Conservation (phyloP, 2,888 invertebrate genomes). For the Eumacrocentrus americanus region DNA sequence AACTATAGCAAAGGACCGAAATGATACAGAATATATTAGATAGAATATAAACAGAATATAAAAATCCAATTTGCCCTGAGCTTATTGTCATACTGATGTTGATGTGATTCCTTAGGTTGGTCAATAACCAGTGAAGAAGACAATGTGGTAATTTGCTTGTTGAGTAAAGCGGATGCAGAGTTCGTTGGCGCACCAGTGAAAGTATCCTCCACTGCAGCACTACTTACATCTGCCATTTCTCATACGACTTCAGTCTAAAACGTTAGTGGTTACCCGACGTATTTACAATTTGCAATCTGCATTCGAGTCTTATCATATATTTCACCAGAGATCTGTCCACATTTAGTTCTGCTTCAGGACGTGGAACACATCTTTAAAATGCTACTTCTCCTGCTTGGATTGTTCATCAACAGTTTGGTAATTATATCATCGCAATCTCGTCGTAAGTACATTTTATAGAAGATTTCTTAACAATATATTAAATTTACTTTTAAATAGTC, state of each 20-base stretch:
- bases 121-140: neutral
- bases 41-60: too few species aligned
- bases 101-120: too few species aligned
- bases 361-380: neutral
- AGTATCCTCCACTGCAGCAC: constrained; percentile 31
- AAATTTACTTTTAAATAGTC: too few species aligned
- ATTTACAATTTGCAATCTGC: neutral
- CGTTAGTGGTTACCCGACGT: neutral
- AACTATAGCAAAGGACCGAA: too few species aligned
- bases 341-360: constrained; percentile 16
- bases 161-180: constrained; percentile 17
- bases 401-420: constrained; percentile 2
- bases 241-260: constrained; percentile 17
- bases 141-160: neutral
- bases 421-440: constrained; percentile 6
- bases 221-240: constrained; percentile 23
- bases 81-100: too few species aligned
- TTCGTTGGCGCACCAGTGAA: constrained; percentile 35
- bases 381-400: constrained; percentile 5
- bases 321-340: constrained; percentile 33
- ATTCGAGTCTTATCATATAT: neutral
- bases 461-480: too few species aligned
- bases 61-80: too few species aligned
- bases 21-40: too few species aligned
- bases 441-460: too few species aligned